Base-by-base conservation (phyloP, 2,797 vertebrate species). In the Triplophysa bombifrons region DNA sequence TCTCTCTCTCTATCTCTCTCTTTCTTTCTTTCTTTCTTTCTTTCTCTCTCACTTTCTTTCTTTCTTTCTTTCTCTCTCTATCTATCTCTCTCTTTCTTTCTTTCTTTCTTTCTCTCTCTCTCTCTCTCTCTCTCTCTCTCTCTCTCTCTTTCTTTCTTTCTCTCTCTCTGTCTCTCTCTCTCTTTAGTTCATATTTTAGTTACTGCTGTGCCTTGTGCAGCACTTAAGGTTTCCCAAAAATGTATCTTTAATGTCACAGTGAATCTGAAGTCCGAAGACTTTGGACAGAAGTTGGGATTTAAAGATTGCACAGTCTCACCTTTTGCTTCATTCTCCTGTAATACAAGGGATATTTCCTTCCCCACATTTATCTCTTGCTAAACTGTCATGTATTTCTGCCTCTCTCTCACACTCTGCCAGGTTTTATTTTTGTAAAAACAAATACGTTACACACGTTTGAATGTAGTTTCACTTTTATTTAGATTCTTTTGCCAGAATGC, bases 401-500 rank as follows among this genome's bases (percentile, higher is more conserved):
- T 41, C 7, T 68, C 22, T 41, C 12, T 68, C 22, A 48, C 25
- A 11, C 22, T n/a, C 16, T 34, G 25, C 4, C 1, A 0, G 19
- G 20, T 55, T 20, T 20, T 20, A 27, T 3, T 27, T 27, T 27
- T 27, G 25, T 27, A 27, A 27, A 27, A 27, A 27, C 2, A 27
- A 27, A 27, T 2, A 2, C 25, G 25, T 27, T 27, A 27, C n/a
- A 55, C 25, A n/a, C 38, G 6, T 69, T 34, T 61, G 20, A 68
- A 25, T 7, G 1, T 44, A 38, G 48, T 74, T 25, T 6, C 20
- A 51, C 25, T 25, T 8, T 27, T 63, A 8, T 34, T 20, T 78
- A 0, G 1, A 70, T 76, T 71, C 55, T 63, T 22, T n/a, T 34
- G 30, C 46, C 30, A 30, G 12, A 76, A 76, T 76, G 68, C 68